Base-by-base conservation (phyloP, 2,113 vertebrate species). In the Furnarius figulus region DNA sequence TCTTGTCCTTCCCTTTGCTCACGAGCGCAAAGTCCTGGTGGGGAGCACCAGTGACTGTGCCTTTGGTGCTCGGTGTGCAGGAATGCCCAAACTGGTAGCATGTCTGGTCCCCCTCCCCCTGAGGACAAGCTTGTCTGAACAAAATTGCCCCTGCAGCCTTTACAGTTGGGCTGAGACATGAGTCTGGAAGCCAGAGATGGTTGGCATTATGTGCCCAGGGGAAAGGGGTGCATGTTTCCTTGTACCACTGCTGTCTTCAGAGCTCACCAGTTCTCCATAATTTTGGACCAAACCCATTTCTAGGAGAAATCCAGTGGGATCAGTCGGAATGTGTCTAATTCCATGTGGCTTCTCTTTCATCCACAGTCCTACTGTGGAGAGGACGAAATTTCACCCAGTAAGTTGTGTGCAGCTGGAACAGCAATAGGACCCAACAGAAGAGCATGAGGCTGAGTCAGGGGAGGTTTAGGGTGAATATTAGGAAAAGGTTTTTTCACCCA, bases 351-450 rank as follows among this genome's bases (percentile, higher is more conserved):
- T 68, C 71, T 37, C 33, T 39, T 24, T 66, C 15, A 81, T 31
- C 18, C 37, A 13, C 10, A 80, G n/a, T 12, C 23, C 35, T 11
- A 10, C 18, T 65, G 37, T 61, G 47, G 25, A 53, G 46, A 61
- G 4, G 22, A 4, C 3, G 4, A 62, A 56, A 9, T 23, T 77
- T 18, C 40, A 56, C 33, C 15, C 37, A 24, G 0, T 21, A 10
- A 42, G 14, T 3, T 58, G 37, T 17, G 28, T 52, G 20, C 28
- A 67, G 40, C 53, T 88, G 81, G 40, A 49, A 76, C 30, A 27
- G 72, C 2, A 3, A 20, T 1, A 14, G 49, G 12, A 28, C 40
- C 40, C 10, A 3, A 44, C 56, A 40, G 49, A 84, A 16, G 7
- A 49, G 47, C 63, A 4, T 20, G 14, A 11, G 37, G 35, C 5